Evolutionary conservation across 1,140 invertebrate species (phyloP).

Genomic region (Ephestia elutella): DNA sequence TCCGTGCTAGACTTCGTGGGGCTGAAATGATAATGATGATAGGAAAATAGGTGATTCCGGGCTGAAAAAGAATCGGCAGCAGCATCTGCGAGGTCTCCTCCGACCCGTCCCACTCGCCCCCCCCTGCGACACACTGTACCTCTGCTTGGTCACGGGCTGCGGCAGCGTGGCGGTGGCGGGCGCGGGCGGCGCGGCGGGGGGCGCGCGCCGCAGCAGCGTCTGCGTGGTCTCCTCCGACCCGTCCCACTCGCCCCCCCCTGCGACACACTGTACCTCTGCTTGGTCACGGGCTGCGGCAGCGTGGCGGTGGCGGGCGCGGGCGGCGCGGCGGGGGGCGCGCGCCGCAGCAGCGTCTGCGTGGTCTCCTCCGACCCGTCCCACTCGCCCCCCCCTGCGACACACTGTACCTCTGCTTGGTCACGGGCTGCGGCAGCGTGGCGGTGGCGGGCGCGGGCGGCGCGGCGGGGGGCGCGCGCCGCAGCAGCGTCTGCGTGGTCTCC

Average conservation of each 20-base stretch:
- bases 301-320: conserved; percentile 35
- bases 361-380: conserved; percentile 28
- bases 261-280: no score
- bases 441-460: conserved; percentile 29
- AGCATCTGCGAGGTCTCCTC: conserved; percentile 51
- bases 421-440: conserved; percentile 28
- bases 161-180: conserved; percentile 32
- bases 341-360: conserved; percentile 54
- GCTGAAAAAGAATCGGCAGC: no score
- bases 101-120: conserved; percentile 21
- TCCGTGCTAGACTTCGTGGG: no score
- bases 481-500: conserved; percentile 54
- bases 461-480: conserved; percentile 14
- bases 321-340: not conserved
- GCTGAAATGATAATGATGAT: no score
- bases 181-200: conserved; percentile 11
- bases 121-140: no score
- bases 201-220: conserved; percentile 38
- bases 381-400: no score
- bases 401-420: no score
- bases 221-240: conserved; percentile 44
- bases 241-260: conserved; percentile 22
- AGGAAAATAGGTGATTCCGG: no score
- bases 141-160: no score
- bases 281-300: conserved; percentile 27